Conservation (phyloP, 2,113 vertebrate genomes). For the Narcine bancroftii region DNA sequence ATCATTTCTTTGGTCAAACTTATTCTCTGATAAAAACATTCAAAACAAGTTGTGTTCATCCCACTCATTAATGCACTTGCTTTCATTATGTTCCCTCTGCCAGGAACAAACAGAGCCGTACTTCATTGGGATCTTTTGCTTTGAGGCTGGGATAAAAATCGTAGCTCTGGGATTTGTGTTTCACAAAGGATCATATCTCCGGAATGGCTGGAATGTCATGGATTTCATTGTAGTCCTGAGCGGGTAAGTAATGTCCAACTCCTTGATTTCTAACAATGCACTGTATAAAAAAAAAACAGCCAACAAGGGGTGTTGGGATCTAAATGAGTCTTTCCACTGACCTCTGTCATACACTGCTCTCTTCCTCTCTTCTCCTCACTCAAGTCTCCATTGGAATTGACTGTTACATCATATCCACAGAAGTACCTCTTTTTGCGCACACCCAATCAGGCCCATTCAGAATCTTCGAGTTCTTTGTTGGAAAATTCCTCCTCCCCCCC, state of each 20-base stretch:
- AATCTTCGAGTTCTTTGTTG: no score
- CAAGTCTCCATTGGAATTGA: not conserved
- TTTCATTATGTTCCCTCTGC: not conserved
- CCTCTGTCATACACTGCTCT: not conserved
- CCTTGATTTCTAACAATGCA: not conserved
- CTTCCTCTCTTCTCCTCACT: not conserved
- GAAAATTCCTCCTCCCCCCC: not conserved
- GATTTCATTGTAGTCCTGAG: constrained; percentile 98
- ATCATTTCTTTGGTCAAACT: not conserved
- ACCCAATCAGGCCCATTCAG: not conserved
- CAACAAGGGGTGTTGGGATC: not conserved
- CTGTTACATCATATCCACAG: not conserved
- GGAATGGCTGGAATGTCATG: constrained; percentile 98
- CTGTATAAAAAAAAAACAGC: not conserved
- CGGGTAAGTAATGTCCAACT: constrained; percentile 69
- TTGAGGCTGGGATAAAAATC: constrained; percentile 95
- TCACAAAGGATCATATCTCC: constrained; percentile 95
- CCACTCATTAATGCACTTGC: not conserved
- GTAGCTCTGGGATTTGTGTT: constrained; percentile 92
- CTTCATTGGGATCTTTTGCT: constrained; percentile 98
- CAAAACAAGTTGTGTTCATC: not conserved
- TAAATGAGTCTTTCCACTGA: not conserved
- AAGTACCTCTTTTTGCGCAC: not conserved
- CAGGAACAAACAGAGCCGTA: constrained; percentile 97
- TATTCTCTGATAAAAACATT: not conserved